Conservation (phyloP, 2,888 invertebrate genomes). For the Ypsolopha sequella region DNA sequence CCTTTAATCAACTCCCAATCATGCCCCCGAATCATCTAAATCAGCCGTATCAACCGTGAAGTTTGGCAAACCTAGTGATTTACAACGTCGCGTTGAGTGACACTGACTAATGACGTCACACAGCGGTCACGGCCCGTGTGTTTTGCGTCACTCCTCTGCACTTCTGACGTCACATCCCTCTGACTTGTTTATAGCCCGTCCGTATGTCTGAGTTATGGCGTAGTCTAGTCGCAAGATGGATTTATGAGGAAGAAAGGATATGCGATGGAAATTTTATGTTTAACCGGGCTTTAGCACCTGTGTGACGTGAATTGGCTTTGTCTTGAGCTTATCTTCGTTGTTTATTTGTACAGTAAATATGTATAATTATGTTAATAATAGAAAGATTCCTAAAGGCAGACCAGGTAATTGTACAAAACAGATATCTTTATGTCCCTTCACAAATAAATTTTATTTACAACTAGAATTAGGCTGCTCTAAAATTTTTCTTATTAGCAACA, state of each 20-base stretch:
- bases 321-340: too few species aligned
- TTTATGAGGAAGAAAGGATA: conserved; percentile 24
- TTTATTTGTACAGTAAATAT: too few species aligned
- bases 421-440: too few species aligned
- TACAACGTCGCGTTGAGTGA: conserved; percentile 39
- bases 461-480: too few species aligned
- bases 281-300: not conserved
- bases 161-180: conserved; percentile 9
- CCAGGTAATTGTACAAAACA: too few species aligned
- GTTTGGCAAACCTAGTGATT: conserved; percentile 30
- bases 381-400: too few species aligned
- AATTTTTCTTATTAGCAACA: too few species aligned
- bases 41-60: conserved; percentile 2
- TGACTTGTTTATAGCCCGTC: conserved; percentile 21
- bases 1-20: too few species aligned
- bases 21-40: not conserved
- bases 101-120: conserved; percentile 55
- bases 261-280: conserved; percentile 1
- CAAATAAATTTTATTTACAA: too few species aligned
- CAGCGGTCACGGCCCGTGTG: conserved; percentile 37
- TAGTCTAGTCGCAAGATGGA: conserved; percentile 34
- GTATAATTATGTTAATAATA: too few species aligned
- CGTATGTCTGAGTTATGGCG: conserved; percentile 42
- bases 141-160: conserved; percentile 35
- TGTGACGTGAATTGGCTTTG: not conserved